Conservation (phyloP, 2,113 vertebrate species). For the Entomyzon cyanotis region DNA sequence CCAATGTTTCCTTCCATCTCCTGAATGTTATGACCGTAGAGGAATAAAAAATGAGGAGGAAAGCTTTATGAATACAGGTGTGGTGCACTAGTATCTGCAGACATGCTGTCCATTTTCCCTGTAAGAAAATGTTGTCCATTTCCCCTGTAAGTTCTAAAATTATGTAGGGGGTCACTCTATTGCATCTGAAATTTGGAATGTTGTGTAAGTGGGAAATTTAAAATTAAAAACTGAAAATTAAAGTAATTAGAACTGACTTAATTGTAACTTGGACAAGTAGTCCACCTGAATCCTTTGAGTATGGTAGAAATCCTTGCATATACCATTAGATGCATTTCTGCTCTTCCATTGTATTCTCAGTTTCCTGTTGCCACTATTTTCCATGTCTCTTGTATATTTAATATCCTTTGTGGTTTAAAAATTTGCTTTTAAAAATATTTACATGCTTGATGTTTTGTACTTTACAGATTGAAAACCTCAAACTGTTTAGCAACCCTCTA, state of each 20-base stretch:
- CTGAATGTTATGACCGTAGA: not conserved
- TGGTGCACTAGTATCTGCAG: not conserved
- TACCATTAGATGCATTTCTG: not conserved
- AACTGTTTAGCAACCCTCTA: slow-evolving; percentile 15
- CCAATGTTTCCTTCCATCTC: not conserved
- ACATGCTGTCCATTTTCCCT: not conserved
- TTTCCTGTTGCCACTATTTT: slow-evolving; percentile 5
- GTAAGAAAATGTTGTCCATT: not conserved
- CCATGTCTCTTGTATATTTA: not conserved
- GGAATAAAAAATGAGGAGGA: not conserved
- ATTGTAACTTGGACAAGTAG: not conserved
- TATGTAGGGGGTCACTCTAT: not conserved
- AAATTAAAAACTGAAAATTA: not conserved
- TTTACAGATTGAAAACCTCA: slow-evolving; percentile 39
- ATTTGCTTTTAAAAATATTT: slow-evolving; percentile 28
- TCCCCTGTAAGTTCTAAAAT: not conserved
- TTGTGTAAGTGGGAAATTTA: not conserved
- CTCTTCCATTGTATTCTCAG: not conserved
- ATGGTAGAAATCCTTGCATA: not conserved
- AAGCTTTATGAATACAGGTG: not conserved
- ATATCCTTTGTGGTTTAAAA: slow-evolving; percentile 34
- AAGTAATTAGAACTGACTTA: not conserved
- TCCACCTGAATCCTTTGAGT: not conserved
- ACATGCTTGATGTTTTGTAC: not conserved
- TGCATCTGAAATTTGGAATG: not conserved